Conservation (phyloP, 2,888 invertebrate genomes). For the Pecten maximus region DNA sequence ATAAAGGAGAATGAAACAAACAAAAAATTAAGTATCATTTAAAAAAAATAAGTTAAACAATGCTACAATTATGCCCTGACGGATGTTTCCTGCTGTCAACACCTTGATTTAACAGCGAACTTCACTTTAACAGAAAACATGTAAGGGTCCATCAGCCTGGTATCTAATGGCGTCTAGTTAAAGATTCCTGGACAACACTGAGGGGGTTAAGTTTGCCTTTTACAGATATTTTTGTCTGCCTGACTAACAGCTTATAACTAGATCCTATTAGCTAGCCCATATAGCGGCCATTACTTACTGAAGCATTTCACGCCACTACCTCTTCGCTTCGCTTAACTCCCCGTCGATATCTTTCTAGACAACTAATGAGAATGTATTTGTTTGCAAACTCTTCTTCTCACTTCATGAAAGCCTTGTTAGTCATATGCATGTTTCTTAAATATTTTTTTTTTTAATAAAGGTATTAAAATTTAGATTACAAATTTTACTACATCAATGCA, state of each 20-base stretch:
- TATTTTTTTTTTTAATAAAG: too few relatives aligned
- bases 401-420: neutral
- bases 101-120: neutral
- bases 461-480: too few relatives aligned
- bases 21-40: too few relatives aligned
- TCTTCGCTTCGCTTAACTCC: neutral
- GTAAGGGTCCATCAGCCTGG: neutral
- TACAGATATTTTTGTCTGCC: slow-evolving; percentile 14
- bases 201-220: neutral
- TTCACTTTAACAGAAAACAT: neutral
- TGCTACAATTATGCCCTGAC: too few relatives aligned
- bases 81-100: too few relatives aligned
- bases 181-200: neutral
- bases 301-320: neutral
- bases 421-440: neutral
- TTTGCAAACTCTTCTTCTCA: neutral
- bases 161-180: neutral
- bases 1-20: too few relatives aligned
- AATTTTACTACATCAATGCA: too few relatives aligned
- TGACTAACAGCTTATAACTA: neutral
- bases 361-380: neutral
- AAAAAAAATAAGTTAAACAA: too few relatives aligned
- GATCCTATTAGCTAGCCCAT: neutral
- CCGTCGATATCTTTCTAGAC: neutral
- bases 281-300: neutral